Evolutionary conservation across 2,797 vertebrate species (phyloP).

Genomic region (Leptoclinus maculatus): DNA sequence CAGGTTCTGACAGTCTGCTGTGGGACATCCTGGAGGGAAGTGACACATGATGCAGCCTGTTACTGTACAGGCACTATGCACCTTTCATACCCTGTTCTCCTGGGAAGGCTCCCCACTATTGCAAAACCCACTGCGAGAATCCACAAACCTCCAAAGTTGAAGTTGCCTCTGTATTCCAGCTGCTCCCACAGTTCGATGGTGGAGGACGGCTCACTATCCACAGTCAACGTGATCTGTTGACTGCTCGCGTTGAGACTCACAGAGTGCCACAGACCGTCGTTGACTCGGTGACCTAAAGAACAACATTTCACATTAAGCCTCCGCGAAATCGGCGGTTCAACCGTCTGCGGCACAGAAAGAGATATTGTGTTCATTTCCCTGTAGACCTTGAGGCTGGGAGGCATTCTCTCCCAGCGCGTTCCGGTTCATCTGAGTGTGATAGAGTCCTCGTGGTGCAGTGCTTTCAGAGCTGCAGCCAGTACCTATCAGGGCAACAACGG

Average conservation of each 20-base stretch:
- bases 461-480: background rate
- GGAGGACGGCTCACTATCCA: conserved; percentile 88
- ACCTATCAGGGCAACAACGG: background rate
- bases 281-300: conserved; percentile 87
- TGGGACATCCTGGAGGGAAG: conserved; percentile 88
- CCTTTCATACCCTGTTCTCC: background rate
- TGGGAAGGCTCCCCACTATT: background rate
- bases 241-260: conserved; percentile 87
- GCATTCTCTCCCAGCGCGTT: background rate
- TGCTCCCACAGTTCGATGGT: conserved; percentile 84
- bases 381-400: background rate
- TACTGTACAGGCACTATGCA: background rate
- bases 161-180: conserved; percentile 86
- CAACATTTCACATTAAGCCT: background rate
- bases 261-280: conserved; percentile 94
- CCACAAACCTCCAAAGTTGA: conserved; percentile 93
- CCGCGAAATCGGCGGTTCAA: background rate
- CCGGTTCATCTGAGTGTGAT: background rate
- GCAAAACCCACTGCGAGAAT: background rate
- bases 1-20: conserved; percentile 87
- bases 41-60: conserved; percentile 7
- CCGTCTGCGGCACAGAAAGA: background rate
- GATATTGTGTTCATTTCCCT: background rate
- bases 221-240: conserved; percentile 86
- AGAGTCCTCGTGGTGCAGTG: background rate